phyloP scores from a whole-genome alignment of 2,113 vertebrate species.

The Martes martes region DNA sequence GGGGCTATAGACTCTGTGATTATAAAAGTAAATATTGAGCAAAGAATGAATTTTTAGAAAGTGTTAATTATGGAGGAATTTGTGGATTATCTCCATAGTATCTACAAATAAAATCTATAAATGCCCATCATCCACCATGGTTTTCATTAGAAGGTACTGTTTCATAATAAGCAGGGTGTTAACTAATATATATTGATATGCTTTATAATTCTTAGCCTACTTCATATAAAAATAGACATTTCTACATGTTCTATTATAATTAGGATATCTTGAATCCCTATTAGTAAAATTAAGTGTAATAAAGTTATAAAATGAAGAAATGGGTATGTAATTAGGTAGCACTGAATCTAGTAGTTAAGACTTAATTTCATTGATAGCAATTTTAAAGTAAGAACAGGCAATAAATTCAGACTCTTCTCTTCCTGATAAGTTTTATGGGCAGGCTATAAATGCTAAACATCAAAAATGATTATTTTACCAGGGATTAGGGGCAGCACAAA shows the following conservation, averaged over 20 bases:
- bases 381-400: not conserved
- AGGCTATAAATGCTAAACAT: not conserved
- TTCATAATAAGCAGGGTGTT: not conserved
- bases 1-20: not conserved
- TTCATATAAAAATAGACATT: not conserved
- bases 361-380: not conserved
- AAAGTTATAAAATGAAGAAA: slow-evolving; percentile 13
- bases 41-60: not conserved
- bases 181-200: not conserved
- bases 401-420: not conserved
- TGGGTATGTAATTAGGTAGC: not conserved
- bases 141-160: not conserved
- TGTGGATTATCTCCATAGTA: not conserved
- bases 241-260: not conserved
- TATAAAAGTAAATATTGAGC: not conserved
- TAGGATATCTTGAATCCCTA: not conserved
- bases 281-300: not conserved
- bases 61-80: not conserved
- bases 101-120: not conserved
- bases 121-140: not conserved
- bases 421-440: not conserved
- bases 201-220: not conserved
- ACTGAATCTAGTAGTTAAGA: not conserved
- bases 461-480: not conserved
- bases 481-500: not conserved